Base-by-base conservation (phyloP, 2,888 invertebrate genomes). In the Abrostola triplasia region DNA sequence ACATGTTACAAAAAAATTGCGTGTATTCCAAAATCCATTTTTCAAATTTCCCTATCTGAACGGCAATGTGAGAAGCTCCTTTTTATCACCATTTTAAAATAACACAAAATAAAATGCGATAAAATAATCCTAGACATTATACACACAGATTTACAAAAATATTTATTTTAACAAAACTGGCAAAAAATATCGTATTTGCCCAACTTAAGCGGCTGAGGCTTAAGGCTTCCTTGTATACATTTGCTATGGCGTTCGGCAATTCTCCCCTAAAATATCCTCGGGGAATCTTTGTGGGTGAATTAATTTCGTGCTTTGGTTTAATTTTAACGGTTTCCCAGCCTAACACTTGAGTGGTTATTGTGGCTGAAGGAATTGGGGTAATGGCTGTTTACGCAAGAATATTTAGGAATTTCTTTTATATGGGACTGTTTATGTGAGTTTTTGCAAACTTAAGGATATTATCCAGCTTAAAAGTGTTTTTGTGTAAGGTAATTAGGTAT, bases 181-280 rank as follows among this genome's bases (percentile, higher is more conserved):
- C 40, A 51, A 59, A 70, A 55, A 75, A 72, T 57, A 63, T 58
- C 59, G 59, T 76, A 69, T 75, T 77, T 70, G 67, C 48, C n/a
- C 37, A 44, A 60, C 53, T 72, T 66, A 77, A 75, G 61, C 55
- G 63, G 74, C 50, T 64, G 38, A 56, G 51, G 56, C 50, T 64
- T 61, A 60, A 37, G 61, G 63, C 36, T 67, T 67, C 49, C 61
- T 51, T 64, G 58, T 65, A 50, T 67, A 77, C 76, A 76, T 77
- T 81, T 73, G 67, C 75, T 57, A 73, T 72, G 72, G 73, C 71
- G 68, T 72, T 76, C 69, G 74, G 80, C 75, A 73, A 78, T 77
- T 76, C 71, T 56, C 69, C 64, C 59, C 70, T 53, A 65, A 76
- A 76, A 76, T 67, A 76, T 70, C 66, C 67, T 52, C 35, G 50